Evolutionary conservation across 2,113 vertebrate genomes (phyloP), one percentile per base, ranked within the genome.

Genomic region (Peromyscus californicus): DNA sequence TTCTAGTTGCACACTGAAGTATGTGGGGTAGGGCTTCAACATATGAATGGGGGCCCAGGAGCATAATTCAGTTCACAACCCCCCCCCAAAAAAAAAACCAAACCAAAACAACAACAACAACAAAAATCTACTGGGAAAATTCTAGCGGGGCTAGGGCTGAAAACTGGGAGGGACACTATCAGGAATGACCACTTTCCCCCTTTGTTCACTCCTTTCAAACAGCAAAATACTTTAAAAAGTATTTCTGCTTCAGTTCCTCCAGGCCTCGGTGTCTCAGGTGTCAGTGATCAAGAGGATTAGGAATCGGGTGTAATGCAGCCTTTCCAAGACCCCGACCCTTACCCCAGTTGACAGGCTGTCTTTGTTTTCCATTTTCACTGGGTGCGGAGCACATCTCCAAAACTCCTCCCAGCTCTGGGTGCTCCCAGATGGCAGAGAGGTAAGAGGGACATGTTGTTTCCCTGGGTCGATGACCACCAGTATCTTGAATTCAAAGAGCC

Each of bases 401-500:
- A 59, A 36, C 39, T 22, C 63, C 29, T 65, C 39, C 15, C 17
- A 22, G 5, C 67, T 39, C 7, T 5, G 42, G 13, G 10, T 24
- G 42, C 75, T 78, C 75, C 45, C 42, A 78, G 42, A 29, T 48
- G 26, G 42, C 42, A 29, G 75, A 36, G 33, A 72, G 36, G 70
- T 72, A 2, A 31, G n/a, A 36, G 36, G 48, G 51, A 36, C 26
- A 7, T 10, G 3, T 24, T 36, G 36, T 29, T 42, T 33, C 76
- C 75, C 45, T 17, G 63, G 9, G 61, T 83, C 39, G 79, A 0
- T 95, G 3, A 0, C 6, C 26, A 31, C 42, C 39, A 0, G 48
- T 5, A 39, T 61, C 16, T 90, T 97, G n/a, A 97, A 97, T 3
- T 98, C 95, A 1, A 29, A 91, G 24, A 29, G 90, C 0, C 24